phyloP scores from a whole-genome alignment of 2,113 vertebrate species.

The Phasianus colchicus region DNA sequence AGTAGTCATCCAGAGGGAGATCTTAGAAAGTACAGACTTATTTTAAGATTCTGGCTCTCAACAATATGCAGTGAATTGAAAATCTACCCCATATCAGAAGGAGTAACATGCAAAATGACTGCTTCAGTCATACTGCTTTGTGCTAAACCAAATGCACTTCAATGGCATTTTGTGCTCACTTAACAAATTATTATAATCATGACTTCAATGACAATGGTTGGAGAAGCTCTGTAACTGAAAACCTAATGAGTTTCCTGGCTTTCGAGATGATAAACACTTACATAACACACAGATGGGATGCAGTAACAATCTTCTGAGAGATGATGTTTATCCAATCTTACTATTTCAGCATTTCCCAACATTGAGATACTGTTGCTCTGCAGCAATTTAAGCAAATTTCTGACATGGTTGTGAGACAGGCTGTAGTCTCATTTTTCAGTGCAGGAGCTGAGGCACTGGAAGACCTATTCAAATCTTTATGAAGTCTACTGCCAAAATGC shows the following conservation, averaged over 20 bases:
- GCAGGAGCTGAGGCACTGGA: background rate
- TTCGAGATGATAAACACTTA: constrained; percentile 22
- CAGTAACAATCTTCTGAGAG: background rate
- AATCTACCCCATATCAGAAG: background rate
- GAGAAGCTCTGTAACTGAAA: constrained; percentile 1
- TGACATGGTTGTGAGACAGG: background rate
- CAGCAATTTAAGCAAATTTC: background rate
- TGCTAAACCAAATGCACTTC: background rate
- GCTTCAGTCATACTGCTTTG: background rate
- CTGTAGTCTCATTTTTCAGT: background rate
- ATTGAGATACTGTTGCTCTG: background rate
- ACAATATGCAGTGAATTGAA: background rate
- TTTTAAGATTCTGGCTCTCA: constrained; percentile 23
- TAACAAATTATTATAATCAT: background rate
- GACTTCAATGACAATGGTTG: background rate
- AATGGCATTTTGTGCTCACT: background rate
- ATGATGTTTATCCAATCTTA: constrained; percentile 9
- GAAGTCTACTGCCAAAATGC: background rate
- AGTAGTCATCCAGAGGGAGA: constrained; percentile 9
- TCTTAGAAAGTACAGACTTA: constrained; percentile 4
- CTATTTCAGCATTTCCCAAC: background rate
- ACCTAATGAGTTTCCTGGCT: constrained; percentile 15
- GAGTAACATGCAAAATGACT: background rate
- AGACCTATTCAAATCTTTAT: background rate
- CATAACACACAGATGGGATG: background rate